phyloP scores from a whole-genome alignment of 2,888 invertebrate genomes.

The Pegoplata infirma region DNA sequence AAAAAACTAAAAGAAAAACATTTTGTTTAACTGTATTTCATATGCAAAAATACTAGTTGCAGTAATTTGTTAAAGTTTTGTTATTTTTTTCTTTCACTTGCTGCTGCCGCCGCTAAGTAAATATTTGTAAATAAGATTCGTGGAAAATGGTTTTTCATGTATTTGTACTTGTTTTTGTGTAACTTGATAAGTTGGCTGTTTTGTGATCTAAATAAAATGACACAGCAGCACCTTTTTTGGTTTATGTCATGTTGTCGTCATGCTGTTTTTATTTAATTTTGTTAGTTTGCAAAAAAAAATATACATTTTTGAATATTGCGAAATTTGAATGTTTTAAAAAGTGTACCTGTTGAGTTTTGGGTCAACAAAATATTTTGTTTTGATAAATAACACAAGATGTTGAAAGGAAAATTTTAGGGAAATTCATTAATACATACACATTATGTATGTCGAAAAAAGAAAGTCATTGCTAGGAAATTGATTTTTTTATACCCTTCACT shows the following conservation, averaged over 20 bases:
- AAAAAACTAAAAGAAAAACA: slow-evolving; percentile 14
- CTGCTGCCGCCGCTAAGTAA: neutral
- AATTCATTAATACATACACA: too few relatives aligned
- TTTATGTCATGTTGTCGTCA: slow-evolving; percentile 60
- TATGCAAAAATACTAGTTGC: slow-evolving; percentile 21
- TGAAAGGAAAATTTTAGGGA: too few relatives aligned
- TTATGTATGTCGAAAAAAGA: too few relatives aligned
- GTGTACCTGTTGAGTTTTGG: slow-evolving; percentile 43
- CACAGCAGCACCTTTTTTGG: slow-evolving; percentile 62
- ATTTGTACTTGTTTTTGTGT: slow-evolving; percentile 6
- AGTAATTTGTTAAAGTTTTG: slow-evolving; percentile 42
- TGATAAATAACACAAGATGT: too few relatives aligned
- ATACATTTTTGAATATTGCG: slow-evolving; percentile 17
- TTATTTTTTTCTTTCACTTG: slow-evolving; percentile 24
- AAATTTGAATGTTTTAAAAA: neutral
- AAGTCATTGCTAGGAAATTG: too few relatives aligned
- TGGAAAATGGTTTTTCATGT: slow-evolving; percentile 39
- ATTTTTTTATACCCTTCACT: too few relatives aligned
- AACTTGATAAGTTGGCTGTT: too few relatives aligned
- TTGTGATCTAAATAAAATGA: slow-evolving; percentile 58
- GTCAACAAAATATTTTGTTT: neutral
- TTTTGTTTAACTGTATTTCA: slow-evolving; percentile 23
- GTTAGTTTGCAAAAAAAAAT: slow-evolving; percentile 30
- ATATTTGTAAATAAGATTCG: slow-evolving; percentile 42
- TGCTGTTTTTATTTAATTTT: slow-evolving; percentile 46